A percentile compares a stretch with the other conserved stretches of the same genome.
Evolutionary conservation across 30 jellyfish, hydroid and myxozoan species (phyloP).

Genomic region (Cassiopea andromeda): DNA sequence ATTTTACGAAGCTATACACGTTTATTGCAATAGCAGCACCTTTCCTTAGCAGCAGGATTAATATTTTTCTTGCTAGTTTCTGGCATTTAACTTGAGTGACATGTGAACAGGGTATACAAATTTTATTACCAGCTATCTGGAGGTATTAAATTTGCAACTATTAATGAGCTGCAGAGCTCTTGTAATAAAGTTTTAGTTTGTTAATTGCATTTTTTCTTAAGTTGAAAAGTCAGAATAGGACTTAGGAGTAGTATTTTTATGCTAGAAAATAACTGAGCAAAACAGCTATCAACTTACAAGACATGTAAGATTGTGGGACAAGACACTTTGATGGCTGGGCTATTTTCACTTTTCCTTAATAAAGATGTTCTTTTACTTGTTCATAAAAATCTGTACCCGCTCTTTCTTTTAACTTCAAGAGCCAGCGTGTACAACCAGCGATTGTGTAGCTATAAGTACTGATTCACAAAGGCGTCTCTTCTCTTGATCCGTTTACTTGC

Average conservation of each 20-base stretch:
- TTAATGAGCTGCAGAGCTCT: slow-evolving; percentile 9
- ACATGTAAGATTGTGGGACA: not conserved
- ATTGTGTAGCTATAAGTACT: not conserved
- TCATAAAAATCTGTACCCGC: not conserved
- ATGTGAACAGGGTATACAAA: not conserved
- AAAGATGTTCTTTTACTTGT: not conserved
- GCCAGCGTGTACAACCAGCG: not conserved
- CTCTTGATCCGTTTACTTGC: not conserved
- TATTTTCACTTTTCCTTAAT: not conserved
- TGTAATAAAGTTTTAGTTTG: not conserved
- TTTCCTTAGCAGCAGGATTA: slow-evolving; percentile 5
- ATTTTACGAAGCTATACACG: slow-evolving; percentile 1
- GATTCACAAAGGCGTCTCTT: not conserved
- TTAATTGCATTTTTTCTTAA: not conserved
- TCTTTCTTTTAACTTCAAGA: not conserved
- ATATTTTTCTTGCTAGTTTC: slow-evolving; percentile 3
- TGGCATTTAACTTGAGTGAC: slow-evolving; percentile 2
- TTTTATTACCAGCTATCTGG: not conserved
- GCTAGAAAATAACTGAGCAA: not conserved
- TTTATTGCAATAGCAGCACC: slow-evolving; percentile 14
- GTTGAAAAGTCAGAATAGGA: slow-evolving; percentile 5
- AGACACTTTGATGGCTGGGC: not conserved
- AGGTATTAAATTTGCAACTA: not conserved
- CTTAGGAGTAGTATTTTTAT: not conserved
- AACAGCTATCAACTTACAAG: not conserved